A percentile compares a stretch with the other conserved stretches of the same genome.
Evolutionary conservation across 1,140 invertebrate species (phyloP).

Genomic region (Drosophila triauraria): DNA sequence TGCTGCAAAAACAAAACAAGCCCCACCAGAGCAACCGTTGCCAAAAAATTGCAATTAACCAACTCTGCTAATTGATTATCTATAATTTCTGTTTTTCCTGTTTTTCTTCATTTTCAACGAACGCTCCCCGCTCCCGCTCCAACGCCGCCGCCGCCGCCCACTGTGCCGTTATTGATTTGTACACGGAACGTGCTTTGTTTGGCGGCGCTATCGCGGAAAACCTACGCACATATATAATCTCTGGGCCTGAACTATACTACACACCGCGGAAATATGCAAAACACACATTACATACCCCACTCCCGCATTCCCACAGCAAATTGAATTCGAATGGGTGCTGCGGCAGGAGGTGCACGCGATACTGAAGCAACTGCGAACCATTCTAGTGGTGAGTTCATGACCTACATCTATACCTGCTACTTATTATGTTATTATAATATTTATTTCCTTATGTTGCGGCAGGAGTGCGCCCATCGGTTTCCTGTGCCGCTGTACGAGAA

Average conservation of each 20-base stretch:
- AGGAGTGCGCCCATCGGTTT: constrained; percentile 95
- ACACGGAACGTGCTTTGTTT: constrained; percentile 79
- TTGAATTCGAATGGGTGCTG: constrained; percentile 97
- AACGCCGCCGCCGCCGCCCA: constrained; percentile 27
- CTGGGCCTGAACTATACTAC: constrained; percentile 52
- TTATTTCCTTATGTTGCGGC: constrained; percentile 22
- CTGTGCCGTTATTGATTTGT: constrained; percentile 75
- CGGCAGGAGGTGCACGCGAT: constrained; percentile 95
- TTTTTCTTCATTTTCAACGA: constrained; percentile 32
- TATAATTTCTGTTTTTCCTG: constrained; percentile 51
- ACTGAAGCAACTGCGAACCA: constrained; percentile 92
- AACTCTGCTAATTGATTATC: constrained; percentile 53
- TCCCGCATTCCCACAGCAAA: constrained; percentile 89
- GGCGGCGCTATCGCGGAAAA: constrained; percentile 47
- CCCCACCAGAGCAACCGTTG: constrained; percentile 1
- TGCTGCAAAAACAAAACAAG: constrained; percentile 12
- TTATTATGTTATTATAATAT: too few relatives aligned
- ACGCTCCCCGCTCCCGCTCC: constrained; percentile 17
- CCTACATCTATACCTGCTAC: constrained; percentile 19
- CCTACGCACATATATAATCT: constrained; percentile 37
- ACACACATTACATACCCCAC: constrained; percentile 8
- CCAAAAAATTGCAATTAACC: constrained; percentile 46
- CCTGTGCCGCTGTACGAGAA: constrained; percentile 93
- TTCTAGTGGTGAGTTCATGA: constrained; percentile 89
- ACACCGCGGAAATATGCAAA: constrained; percentile 59